These are phyloP conservation scores for Etheostoma cragini DNA, from an alignment of 2,113 vertebrate species.

Conservation along the genomic window DNA sequence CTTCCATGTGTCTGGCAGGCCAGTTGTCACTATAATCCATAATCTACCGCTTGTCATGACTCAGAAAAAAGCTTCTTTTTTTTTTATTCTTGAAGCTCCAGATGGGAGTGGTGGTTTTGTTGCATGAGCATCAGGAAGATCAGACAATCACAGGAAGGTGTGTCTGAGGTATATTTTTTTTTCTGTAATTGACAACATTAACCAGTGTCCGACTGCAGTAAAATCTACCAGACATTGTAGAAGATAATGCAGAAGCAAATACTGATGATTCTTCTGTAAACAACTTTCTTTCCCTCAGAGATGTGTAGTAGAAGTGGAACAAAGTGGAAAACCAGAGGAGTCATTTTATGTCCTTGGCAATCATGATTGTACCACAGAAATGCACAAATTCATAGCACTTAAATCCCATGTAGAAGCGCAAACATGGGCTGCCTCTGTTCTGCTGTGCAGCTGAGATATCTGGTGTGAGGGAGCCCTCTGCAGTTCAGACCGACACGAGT, in stretches of 20 bases:
- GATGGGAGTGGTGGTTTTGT: background rate
- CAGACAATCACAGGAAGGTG: conserved; percentile 49
- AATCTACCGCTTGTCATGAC: background rate
- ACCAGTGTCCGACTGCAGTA: background rate
- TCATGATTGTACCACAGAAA: conserved; percentile 7
- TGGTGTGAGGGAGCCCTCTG: conserved; percentile 43
- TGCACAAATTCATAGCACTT: background rate
- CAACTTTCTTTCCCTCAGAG: too few relatives aligned
- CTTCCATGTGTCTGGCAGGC: background rate
- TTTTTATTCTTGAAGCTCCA: conserved; percentile 1
- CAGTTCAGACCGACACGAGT: background rate
- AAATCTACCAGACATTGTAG: too few relatives aligned
- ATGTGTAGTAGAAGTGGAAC: background rate
- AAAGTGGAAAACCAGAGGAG: background rate
- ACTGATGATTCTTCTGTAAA: background rate
- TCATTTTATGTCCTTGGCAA: background rate
- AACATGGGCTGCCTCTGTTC: background rate
- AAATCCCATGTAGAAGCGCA: conserved; percentile 16
- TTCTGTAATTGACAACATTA: background rate
- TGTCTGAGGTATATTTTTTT: conserved; percentile 4
- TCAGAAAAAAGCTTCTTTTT: background rate
- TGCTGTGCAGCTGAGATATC: background rate
- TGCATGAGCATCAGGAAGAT: conserved; percentile 36
- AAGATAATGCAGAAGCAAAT: background rate
- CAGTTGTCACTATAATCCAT: background rate